phyloP scores from a whole-genome alignment of 2,113 vertebrate species.

The Xenotilapia leptura region DNA sequence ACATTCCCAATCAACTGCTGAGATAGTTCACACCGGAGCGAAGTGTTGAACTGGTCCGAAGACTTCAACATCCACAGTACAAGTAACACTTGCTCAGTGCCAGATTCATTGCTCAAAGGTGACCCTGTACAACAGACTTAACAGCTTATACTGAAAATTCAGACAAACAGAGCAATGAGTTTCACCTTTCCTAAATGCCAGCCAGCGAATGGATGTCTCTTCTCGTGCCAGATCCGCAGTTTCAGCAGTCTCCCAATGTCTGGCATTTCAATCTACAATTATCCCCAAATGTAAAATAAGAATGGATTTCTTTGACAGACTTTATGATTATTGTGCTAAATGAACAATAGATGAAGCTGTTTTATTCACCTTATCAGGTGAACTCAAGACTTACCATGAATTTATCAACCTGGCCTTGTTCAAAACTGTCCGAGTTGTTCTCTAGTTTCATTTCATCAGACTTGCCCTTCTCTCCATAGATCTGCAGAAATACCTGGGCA shows the following conservation, averaged over 20 bases:
- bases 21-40: background rate
- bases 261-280: slow-evolving; percentile 83
- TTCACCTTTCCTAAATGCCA: slow-evolving; percentile 95
- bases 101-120: background rate
- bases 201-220: slow-evolving; percentile 84
- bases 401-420: slow-evolving; percentile 85
- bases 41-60: background rate
- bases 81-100: background rate
- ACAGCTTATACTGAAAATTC: background rate
- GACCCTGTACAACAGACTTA: background rate
- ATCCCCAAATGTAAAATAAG: background rate
- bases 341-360: background rate
- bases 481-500: slow-evolving; percentile 88
- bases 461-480: slow-evolving; percentile 89
- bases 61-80: background rate
- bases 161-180: background rate
- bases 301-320: background rate
- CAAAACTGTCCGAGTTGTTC: slow-evolving; percentile 93
- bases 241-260: slow-evolving; percentile 85
- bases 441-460: slow-evolving; percentile 90
- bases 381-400: slow-evolving; percentile 76
- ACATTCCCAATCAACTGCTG: background rate
- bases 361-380: background rate
- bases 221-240: slow-evolving; percentile 91
- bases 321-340: background rate